Conservation (phyloP, 2,797 vertebrate species). For the Mergus octosetaceus region DNA sequence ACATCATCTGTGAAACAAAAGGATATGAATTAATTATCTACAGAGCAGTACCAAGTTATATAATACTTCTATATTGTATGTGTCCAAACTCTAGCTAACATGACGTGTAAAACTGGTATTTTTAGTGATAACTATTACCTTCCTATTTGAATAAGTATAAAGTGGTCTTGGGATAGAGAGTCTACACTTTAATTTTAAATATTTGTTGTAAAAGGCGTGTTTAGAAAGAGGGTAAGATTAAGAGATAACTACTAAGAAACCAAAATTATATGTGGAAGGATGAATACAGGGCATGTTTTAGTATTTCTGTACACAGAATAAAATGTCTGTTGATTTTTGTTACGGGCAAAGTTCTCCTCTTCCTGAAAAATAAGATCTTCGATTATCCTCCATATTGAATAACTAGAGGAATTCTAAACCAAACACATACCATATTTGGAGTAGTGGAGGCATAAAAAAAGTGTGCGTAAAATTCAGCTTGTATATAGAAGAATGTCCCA, state of each 20-base stretch:
- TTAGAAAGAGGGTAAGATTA: neutral
- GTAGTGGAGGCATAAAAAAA: neutral
- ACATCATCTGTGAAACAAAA: constrained; percentile 59
- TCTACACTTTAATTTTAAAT: neutral
- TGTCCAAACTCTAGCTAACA: neutral
- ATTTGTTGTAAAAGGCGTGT: neutral
- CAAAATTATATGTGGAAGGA: neutral
- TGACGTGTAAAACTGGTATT: neutral
- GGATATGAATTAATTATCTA: neutral
- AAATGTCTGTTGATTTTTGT: neutral
- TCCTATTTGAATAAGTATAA: neutral
- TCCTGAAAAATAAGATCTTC: neutral
- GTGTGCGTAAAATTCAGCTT: neutral
- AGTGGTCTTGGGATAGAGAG: neutral
- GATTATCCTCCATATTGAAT: neutral
- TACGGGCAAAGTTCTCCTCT: neutral
- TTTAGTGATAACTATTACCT: neutral
- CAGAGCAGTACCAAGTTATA: neutral
- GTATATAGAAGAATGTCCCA: neutral
- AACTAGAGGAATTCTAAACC: neutral
- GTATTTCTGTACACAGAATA: neutral
- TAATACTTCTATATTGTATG: neutral
- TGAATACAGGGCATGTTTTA: neutral
- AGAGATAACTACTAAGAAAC: neutral
- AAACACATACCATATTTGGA: neutral